phyloP scores from a whole-genome alignment of 2,113 vertebrate genomes.

The Oryctolagus cuniculus region DNA sequence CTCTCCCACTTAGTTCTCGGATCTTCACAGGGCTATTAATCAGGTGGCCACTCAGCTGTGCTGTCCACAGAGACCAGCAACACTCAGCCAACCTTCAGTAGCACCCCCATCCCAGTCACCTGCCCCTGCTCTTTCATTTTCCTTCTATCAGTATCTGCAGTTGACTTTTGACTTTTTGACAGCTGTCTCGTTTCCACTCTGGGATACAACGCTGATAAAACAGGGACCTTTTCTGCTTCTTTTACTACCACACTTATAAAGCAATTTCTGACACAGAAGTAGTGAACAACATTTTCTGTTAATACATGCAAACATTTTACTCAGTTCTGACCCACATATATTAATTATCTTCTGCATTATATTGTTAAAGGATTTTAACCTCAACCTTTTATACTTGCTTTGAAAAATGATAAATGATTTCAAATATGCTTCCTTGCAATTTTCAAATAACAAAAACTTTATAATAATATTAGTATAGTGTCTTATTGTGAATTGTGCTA shows the following conservation, averaged over 20 bases:
- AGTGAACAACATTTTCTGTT: neutral
- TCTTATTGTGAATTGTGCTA: neutral
- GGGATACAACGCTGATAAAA: neutral
- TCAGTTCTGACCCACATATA: too few species aligned
- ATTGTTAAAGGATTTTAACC: neutral
- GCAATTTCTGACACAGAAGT: neutral
- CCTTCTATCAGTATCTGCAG: neutral
- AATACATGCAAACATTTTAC: neutral
- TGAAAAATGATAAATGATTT: neutral
- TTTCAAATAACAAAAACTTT: neutral
- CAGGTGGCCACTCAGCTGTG: neutral
- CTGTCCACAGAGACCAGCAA: neutral
- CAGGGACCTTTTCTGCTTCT: neutral
- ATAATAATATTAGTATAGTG: neutral
- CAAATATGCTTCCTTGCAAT: neutral
- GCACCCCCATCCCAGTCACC: accelerated
- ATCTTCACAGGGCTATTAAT: neutral
- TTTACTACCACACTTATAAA: neutral
- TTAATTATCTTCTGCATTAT: neutral
- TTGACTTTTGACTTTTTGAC: neutral
- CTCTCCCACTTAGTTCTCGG: neutral
- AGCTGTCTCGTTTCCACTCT: neutral
- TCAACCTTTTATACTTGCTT: neutral
- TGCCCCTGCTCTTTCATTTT: neutral
- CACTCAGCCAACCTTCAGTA: neutral